These are phyloP conservation scores for Gymnocheta viridis DNA, from an alignment of 2,888 invertebrate species.

Conservation along the genomic window DNA sequence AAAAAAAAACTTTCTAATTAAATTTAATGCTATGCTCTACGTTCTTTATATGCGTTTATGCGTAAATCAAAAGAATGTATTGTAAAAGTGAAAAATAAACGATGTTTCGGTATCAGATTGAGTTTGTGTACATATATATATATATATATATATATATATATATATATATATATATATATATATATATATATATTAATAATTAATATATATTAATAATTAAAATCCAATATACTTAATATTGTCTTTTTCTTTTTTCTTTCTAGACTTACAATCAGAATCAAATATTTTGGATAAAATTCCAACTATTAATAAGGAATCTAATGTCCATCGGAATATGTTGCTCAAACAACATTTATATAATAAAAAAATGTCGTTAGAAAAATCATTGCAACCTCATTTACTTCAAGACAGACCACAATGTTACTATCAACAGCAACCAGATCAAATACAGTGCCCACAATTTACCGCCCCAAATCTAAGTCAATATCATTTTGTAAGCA, in stretches of 20 bases:
- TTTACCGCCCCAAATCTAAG: conserved; percentile 84
- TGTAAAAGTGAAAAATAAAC: too few species aligned
- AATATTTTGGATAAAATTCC: conserved; percentile 74
- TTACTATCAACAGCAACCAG: conserved; percentile 63
- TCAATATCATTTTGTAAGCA: conserved; percentile 85
- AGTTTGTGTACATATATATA: too few species aligned
- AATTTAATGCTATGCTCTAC: too few species aligned
- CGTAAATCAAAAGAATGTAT: too few species aligned
- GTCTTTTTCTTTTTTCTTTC: background rate
- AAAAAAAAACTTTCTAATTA: too few species aligned
- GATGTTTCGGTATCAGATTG: too few species aligned
- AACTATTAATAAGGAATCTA: conserved; percentile 84
- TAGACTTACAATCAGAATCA: conserved; percentile 16
- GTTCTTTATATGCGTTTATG: too few species aligned
- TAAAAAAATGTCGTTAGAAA: conserved; percentile 82
- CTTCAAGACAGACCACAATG: conserved; percentile 65
- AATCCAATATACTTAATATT: background rate
- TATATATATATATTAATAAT: too few species aligned
- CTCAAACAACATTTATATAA: conserved; percentile 86
- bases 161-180: too few species aligned
- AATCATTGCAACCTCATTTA: conserved; percentile 73
- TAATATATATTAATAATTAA: background rate
- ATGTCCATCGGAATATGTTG: conserved; percentile 87
- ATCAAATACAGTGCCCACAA: conserved; percentile 74
- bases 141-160: too few species aligned